These are phyloP conservation scores for Vanacampus margaritifer DNA, from an alignment of 2,113 vertebrate genomes.

Conservation along the genomic window DNA sequence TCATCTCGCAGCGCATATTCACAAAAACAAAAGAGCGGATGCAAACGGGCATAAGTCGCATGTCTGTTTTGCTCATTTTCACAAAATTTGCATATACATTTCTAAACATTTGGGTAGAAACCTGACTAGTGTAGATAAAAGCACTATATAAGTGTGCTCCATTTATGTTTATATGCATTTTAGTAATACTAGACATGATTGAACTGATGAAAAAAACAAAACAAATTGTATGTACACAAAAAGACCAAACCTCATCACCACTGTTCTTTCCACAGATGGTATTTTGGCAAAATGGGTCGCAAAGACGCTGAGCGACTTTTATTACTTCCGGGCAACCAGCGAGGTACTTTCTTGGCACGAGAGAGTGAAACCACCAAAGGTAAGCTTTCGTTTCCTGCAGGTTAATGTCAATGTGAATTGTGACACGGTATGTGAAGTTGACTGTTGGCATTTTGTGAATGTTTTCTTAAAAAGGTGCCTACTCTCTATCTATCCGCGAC, in stretches of 20 bases:
- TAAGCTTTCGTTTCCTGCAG: constrained; percentile 40
- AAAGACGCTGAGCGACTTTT: constrained; percentile 96
- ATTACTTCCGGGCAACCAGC: constrained; percentile 89
- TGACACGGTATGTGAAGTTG: background rate
- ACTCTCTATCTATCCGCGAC: constrained; percentile 94
- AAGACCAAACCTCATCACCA: background rate
- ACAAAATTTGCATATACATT: too few species aligned
- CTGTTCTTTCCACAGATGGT: constrained; percentile 81
- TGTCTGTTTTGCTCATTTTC: too few species aligned
- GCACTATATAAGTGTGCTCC: background rate
- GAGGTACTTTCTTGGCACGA: constrained; percentile 92
- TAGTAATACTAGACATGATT: background rate
- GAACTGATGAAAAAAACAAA: background rate
- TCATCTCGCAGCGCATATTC: too few species aligned
- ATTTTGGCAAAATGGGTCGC: constrained; percentile 99
- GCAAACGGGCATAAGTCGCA: too few species aligned
- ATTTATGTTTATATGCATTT: background rate
- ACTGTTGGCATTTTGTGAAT: background rate
- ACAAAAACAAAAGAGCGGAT: too few species aligned
- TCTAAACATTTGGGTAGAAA: too few species aligned
- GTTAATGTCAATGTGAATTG: too few species aligned
- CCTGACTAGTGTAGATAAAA: too few species aligned
- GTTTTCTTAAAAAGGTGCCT: constrained; percentile 78
- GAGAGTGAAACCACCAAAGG: constrained; percentile 99
- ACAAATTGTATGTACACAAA: background rate